These are phyloP conservation scores for Remorina albescens DNA, from an alignment of 2,797 vertebrate species.

Conservation along the genomic window DNA sequence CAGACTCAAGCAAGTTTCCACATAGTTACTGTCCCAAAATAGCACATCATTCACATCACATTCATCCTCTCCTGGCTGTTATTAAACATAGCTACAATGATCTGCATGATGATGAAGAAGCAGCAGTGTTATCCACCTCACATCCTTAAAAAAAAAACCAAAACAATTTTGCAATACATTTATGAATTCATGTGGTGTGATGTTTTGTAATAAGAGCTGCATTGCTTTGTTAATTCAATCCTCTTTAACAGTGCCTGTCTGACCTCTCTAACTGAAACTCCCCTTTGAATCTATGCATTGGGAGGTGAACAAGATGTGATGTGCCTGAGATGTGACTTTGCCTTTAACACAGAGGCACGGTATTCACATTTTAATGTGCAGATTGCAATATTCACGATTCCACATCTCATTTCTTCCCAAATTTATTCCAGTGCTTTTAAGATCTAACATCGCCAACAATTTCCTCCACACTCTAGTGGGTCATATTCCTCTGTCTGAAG, in stretches of 20 bases:
- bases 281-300: slow-evolving; percentile 2
- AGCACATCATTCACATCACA: no score
- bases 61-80: slow-evolving; percentile 29
- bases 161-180: not conserved
- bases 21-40: slow-evolving; percentile 49
- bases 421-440: not conserved
- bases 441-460: not conserved
- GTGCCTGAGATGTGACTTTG: not conserved
- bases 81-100: slow-evolving; percentile 29
- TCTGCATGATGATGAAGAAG: slow-evolving; percentile 8
- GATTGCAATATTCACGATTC: slow-evolving; percentile 48
- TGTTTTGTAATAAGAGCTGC: not conserved
- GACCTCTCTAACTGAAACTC: not conserved
- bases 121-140: not conserved
- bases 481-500: slow-evolving; percentile 62
- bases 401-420: not conserved
- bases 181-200: not conserved
- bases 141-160: slow-evolving; percentile 8
- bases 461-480: slow-evolving; percentile 26
- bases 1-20: slow-evolving; percentile 27
- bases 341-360: not conserved
- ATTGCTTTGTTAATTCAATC: not conserved
- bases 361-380: slow-evolving; percentile 44
- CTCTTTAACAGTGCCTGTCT: not conserved
- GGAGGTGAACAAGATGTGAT: not conserved